phyloP scores from a whole-genome alignment of 2,888 invertebrate species.

The Zonitis immaculata region DNA sequence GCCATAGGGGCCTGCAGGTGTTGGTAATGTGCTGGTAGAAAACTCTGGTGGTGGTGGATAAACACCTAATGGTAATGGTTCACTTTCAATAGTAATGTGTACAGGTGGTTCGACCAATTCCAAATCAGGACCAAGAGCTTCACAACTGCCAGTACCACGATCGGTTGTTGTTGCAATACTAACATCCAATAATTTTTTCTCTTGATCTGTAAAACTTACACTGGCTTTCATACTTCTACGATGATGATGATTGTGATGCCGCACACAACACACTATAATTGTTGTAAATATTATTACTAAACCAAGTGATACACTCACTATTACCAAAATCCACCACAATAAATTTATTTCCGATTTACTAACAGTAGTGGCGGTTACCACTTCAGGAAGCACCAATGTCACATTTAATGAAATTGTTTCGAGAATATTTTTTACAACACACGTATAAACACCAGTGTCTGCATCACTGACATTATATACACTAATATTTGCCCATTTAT shows the following conservation, averaged over 20 bases:
- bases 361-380: conserved; percentile 72
- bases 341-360: conserved; percentile 69
- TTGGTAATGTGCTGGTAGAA: conserved; percentile 47
- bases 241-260: conserved; percentile 52
- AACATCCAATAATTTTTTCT: conserved; percentile 78
- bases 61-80: conserved; percentile 46
- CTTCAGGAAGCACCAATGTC: conserved; percentile 62
- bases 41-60: conserved; percentile 57
- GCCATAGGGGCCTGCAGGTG: conserved; percentile 58
- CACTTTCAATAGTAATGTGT: conserved; percentile 54
- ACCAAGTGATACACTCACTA: conserved; percentile 65
- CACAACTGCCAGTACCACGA: conserved; percentile 54
- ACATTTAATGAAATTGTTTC: conserved; percentile 60
- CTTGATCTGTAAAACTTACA: conserved; percentile 82
- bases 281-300: conserved; percentile 58
- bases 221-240: conserved; percentile 71
- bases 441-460: conserved; percentile 81
- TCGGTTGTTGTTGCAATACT: conserved; percentile 69
- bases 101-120: conserved; percentile 51
- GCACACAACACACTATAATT: conserved; percentile 56
- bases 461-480: conserved; percentile 75
- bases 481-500: conserved; percentile 74
- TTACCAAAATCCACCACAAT: conserved; percentile 66
- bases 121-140: conserved; percentile 56
- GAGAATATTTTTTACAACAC: conserved; percentile 67